Evolutionary conservation across 2,113 vertebrate genomes (phyloP), one percentile per base, ranked within the genome.

Genomic region (Alexandromys fortis): DNA sequence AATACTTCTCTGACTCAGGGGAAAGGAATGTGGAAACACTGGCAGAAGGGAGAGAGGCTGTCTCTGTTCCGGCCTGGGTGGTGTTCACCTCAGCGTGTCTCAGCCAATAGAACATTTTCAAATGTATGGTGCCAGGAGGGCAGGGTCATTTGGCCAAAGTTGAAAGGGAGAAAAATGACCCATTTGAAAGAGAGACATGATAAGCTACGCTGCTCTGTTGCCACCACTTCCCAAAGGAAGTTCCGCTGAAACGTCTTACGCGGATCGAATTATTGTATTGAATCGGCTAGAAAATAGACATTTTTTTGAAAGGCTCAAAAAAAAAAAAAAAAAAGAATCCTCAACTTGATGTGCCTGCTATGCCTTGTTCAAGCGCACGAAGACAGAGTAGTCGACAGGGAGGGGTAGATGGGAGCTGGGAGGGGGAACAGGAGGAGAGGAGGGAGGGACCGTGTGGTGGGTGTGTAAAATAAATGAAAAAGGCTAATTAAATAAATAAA

Each of bases 211-310:
- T 68, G 35, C 14, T 78, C 91, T 91, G 86, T 65, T 77, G 67
- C 63, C 86, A 52, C 13, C 12, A 49, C 52, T 92, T 95, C 87
- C 87, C 70, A 88, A 86, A 86, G 9, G n/a, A 86, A 88, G 94
- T 22, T 21, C 52, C 33, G 55, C 70, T 63, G 35, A 72, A 76
- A 9, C 82, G 67, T 70, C 14, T 75, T 33, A 47, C 3, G 0
- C 30, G 77, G 35, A 16, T 86, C 79, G 79, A 86, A 89, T 86
- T 87, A 93, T 26, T 67, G 3, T 61, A 45, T 58, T 58, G 42
- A 45, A 26, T 67, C 47, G 24, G 16, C 85, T 75, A 14, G 16
- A 90, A 65, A 93, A 91, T 70, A 58, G 38, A 33, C 42, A 45
- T 11, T 58, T 58, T 58, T 58, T 58, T 76, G 11, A 91, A 82